These are phyloP conservation scores for Emydoidea blandingii DNA, from an alignment of 2,797 vertebrate species.

Conservation along the genomic window DNA sequence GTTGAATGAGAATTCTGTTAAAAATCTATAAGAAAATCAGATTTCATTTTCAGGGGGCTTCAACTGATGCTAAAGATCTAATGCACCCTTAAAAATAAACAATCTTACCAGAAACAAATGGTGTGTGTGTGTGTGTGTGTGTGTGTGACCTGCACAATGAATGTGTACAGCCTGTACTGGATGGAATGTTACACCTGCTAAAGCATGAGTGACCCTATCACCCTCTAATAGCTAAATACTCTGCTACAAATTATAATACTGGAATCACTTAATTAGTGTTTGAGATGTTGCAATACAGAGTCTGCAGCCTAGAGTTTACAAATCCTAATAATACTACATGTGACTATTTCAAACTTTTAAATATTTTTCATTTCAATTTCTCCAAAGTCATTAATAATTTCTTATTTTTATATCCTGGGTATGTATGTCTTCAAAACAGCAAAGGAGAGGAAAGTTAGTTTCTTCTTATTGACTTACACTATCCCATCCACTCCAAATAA, in stretches of 20 bases:
- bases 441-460: not conserved
- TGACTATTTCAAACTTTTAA: not conserved
- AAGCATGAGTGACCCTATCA: not conserved
- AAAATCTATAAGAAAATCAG: not conserved
- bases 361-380: not conserved
- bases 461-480: not conserved
- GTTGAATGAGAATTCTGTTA: not conserved
- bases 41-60: not conserved
- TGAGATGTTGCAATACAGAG: not conserved
- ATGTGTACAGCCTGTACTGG: not conserved
- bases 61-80: not conserved
- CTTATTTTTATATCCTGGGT: too few species aligned
- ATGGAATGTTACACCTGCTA: not conserved
- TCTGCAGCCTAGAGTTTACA: not conserved
- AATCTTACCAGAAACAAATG: not conserved
- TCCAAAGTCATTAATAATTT: not conserved
- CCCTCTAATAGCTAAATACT: not conserved
- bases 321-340: not conserved
- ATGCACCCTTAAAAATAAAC: not conserved
- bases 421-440: not conserved
- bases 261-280: accelerated
- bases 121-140: too few species aligned
- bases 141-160: not conserved
- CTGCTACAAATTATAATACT: not conserved
- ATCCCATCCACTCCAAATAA: not conserved